phyloP scores from a whole-genome alignment of 2,113 vertebrate genomes.

The Sorex fumeus region DNA sequence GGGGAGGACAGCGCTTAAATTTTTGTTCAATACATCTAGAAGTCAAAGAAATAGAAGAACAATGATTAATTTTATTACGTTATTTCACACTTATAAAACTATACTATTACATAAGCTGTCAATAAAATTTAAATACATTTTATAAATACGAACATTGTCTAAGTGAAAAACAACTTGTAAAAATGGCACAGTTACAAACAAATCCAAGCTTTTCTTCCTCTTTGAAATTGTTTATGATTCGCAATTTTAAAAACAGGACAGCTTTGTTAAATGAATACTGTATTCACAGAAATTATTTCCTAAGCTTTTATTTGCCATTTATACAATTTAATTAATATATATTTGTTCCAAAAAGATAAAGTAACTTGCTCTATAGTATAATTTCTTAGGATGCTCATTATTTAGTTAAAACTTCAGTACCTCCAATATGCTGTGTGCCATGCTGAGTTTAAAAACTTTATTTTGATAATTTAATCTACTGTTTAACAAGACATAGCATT shows the following conservation, averaged over 20 bases:
- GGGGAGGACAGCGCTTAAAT: constrained; percentile 95
- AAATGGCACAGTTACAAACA: constrained; percentile 26
- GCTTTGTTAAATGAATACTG: constrained; percentile 35
- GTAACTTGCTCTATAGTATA: background rate
- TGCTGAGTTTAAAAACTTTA: background rate
- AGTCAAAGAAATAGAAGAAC: constrained; percentile 74
- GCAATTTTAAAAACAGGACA: background rate
- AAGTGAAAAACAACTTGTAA: background rate
- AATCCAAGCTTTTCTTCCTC: constrained; percentile 13
- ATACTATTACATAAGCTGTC: background rate
- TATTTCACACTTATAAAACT: constrained; percentile 63
- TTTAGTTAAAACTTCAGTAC: constrained; percentile 10
- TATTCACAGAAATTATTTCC: constrained; percentile 17
- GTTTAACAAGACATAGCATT: constrained; percentile 1
- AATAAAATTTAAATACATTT: constrained; percentile 48
- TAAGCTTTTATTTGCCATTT: constrained; percentile 43
- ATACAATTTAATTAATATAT: constrained; percentile 41
- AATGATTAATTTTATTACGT: constrained; percentile 51
- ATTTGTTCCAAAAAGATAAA: constrained; percentile 2
- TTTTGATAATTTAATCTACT: background rate
- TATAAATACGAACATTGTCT: constrained; percentile 49
- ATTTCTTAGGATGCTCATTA: background rate
- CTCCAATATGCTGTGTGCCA: background rate
- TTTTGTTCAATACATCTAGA: constrained; percentile 98
- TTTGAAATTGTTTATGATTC: constrained; percentile 57